phyloP scores from a whole-genome alignment of 2,888 invertebrate genomes.

The Frankliniella fusca region DNA sequence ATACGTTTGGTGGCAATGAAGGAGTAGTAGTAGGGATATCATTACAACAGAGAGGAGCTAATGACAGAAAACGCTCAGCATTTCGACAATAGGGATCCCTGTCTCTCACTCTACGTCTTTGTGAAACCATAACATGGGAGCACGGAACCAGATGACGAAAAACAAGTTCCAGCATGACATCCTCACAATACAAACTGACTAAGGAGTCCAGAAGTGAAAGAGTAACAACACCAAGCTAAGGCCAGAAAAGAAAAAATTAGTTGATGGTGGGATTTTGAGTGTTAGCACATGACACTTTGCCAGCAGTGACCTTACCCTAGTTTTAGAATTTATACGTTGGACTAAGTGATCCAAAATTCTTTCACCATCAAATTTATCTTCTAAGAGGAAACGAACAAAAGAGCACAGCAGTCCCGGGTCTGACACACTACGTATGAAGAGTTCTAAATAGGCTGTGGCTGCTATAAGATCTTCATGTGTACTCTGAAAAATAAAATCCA shows the following conservation, averaged over 20 bases:
- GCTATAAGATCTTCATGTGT: conserved; percentile 84
- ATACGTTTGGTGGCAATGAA: not conserved
- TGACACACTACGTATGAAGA: conserved; percentile 81
- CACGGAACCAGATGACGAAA: conserved; percentile 80
- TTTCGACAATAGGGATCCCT: conserved; percentile 69
- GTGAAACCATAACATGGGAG: conserved; percentile 76
- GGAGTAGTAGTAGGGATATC: conserved; percentile 35
- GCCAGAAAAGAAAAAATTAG: conserved; percentile 30
- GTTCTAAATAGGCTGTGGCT: conserved; percentile 88
- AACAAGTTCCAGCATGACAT: conserved; percentile 87
- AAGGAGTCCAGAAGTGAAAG: conserved; percentile 86
- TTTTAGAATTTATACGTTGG: conserved; percentile 68
- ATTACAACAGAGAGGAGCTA: conserved; percentile 58
- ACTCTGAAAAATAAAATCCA: conserved; percentile 59
- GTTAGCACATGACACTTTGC: not conserved
- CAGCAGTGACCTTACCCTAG: conserved; percentile 57
- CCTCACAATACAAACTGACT: conserved; percentile 89
- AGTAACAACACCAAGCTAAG: conserved; percentile 77
- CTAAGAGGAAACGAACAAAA: conserved; percentile 78
- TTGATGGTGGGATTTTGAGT: conserved; percentile 28
- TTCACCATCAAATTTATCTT: conserved; percentile 78
- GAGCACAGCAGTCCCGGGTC: conserved; percentile 77
- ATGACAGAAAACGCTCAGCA: conserved; percentile 68
- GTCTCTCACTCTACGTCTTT: conserved; percentile 64
- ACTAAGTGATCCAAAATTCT: conserved; percentile 78